A percentile compares a stretch with the other conserved stretches of the same genome.
Evolutionary conservation across 2,113 vertebrate species (phyloP).

Genomic region (Ramphastos sulfuratus): DNA sequence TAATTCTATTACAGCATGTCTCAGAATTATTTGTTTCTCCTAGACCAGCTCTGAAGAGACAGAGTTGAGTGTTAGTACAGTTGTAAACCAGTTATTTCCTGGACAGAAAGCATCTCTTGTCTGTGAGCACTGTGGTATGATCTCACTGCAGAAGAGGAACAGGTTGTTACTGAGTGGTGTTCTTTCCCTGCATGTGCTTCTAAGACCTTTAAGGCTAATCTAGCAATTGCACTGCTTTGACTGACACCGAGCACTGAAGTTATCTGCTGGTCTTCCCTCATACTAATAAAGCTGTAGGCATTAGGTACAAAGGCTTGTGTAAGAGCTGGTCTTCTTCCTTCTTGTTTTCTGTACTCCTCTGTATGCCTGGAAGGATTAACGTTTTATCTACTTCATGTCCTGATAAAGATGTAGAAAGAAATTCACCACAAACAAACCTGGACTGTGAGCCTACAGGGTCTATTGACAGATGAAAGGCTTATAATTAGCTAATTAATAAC

Average conservation of each 20-base stretch:
- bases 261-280: neutral
- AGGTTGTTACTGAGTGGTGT: neutral
- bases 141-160: neutral
- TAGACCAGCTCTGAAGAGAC: neutral
- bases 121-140: accelerated
- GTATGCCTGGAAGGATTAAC: neutral
- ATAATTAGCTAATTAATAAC: neutral
- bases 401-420: neutral
- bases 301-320: neutral
- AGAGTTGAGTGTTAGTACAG: neutral
- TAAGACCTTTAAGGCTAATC: neutral
- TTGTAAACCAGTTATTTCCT: neutral
- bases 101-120: neutral
- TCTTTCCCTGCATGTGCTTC: neutral
- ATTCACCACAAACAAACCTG: neutral
- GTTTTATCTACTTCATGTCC: neutral
- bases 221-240: neutral
- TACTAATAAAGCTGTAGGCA: neutral
- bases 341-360: neutral
- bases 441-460: neutral
- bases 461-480: neutral
- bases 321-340: neutral
- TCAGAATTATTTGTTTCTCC: neutral
- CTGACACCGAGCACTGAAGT: neutral
- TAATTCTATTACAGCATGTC: slow-evolving; percentile 5